A percentile compares a stretch with the other conserved stretches of the same genome.
phyloP scores from a whole-genome alignment of 1,140 invertebrate species.

The Drosophila obscura region DNA sequence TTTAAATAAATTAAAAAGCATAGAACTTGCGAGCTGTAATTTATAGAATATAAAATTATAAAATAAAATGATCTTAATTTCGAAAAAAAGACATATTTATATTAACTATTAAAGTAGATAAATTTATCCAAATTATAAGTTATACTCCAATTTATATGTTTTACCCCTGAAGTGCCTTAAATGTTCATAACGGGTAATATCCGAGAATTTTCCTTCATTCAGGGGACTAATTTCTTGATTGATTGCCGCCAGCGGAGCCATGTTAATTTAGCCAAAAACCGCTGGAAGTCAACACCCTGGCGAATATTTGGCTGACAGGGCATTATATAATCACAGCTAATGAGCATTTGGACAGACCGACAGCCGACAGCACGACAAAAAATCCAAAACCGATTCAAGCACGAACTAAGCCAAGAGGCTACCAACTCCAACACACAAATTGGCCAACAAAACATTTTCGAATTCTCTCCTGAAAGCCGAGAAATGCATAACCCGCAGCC shows the following conservation, averaged over 20 bases:
- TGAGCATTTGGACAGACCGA: constrained; percentile 31
- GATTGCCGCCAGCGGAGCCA: constrained; percentile 6
- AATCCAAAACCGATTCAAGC: constrained; percentile 19
- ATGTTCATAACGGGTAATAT: constrained; percentile 32
- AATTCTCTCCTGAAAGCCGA: constrained; percentile 25
- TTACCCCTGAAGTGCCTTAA: not conserved
- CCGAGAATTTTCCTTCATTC: constrained; percentile 19
- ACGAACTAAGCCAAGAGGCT: constrained; percentile 52
- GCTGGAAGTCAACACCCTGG: constrained; percentile 66
- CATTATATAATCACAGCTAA: constrained; percentile 70
- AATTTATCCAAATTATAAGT: not conserved
- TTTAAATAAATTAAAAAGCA: not conserved
- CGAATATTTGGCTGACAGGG: constrained; percentile 42
- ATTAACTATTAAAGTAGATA: not conserved
- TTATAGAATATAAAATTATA: not conserved
- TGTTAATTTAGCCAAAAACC: constrained; percentile 18
- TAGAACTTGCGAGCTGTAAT: too few species aligned
- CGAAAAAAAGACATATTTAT: not conserved
- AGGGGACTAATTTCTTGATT: constrained; percentile 36
- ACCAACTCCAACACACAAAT: not conserved
- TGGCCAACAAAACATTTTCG: constrained; percentile 24
- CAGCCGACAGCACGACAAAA: constrained; percentile 27
- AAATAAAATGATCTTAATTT: not conserved
- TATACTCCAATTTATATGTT: too few species aligned
- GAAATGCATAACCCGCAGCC: constrained; percentile 52